Conservation (phyloP, 2,797 vertebrate genomes). For the Apodemus agrarius region DNA sequence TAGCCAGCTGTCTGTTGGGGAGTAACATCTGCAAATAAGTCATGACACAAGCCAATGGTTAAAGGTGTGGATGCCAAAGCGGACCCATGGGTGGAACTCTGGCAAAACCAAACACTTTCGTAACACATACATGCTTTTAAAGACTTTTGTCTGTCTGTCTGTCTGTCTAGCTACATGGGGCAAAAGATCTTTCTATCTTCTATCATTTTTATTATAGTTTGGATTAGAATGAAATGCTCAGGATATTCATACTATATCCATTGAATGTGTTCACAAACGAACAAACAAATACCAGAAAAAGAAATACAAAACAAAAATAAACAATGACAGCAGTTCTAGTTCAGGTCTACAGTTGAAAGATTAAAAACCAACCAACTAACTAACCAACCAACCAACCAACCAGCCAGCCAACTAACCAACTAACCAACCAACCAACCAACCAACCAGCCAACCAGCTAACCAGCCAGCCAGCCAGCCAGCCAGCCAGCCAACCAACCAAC, state of each 20-base stretch:
- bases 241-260: not conserved
- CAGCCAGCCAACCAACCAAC: too few species aligned
- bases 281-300: not conserved
- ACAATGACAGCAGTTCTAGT: constrained; percentile 16
- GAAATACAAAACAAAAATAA: not conserved
- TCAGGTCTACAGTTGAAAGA: not conserved
- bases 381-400: not conserved
- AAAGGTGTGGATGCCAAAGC: constrained; percentile 3
- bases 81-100: not conserved
- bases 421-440: too few species aligned
- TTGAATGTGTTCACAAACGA: not conserved
- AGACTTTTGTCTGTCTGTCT: not conserved
- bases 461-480: too few species aligned
- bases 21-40: constrained; percentile 90
- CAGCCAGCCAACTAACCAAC: too few species aligned
- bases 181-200: not conserved
- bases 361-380: not conserved
- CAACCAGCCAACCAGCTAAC: too few species aligned
- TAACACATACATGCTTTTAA: not conserved
- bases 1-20: constrained; percentile 94
- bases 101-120: not conserved
- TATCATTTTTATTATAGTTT: constrained; percentile 20
- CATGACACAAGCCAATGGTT: constrained; percentile 52
- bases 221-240: constrained; percentile 19
- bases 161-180: not conserved